Percentiles rank a stretch among this genome's conserved stretches.
Conservation (phyloP, 2,113 vertebrate genomes). For the Apodemus sylvaticus region DNA sequence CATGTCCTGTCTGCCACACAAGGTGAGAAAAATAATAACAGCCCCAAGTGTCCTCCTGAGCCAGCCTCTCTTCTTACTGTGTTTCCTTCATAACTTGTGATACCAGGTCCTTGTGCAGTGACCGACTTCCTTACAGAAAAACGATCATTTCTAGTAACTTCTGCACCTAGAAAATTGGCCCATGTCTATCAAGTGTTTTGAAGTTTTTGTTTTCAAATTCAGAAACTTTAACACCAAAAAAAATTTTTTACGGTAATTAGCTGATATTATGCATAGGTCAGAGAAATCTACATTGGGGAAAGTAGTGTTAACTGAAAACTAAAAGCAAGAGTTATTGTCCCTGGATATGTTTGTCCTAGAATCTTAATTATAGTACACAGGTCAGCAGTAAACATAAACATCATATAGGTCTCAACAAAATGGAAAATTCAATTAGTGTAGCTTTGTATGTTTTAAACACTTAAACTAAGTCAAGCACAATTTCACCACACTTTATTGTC, state of each 20-base stretch:
- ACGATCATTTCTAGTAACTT: not conserved
- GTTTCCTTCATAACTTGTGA: not conserved
- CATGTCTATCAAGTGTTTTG: not conserved
- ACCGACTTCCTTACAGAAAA: not conserved
- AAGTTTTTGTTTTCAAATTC: not conserved
- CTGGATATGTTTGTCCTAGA: not conserved
- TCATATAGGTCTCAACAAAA: conserved; percentile 27
- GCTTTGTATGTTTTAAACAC: conserved; percentile 13
- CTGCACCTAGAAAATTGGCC: not conserved
- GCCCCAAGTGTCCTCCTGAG: not conserved
- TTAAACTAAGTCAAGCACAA: not conserved
- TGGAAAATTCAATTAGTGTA: not conserved
- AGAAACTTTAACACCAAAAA: not conserved
- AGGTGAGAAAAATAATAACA: not conserved
- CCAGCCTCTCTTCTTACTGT: not conserved
- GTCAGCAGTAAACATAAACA: not conserved
- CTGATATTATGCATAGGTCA: not conserved
- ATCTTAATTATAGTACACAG: not conserved
- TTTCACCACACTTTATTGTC: not conserved
- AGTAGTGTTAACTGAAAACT: not conserved
- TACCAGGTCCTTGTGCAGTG: accelerated
- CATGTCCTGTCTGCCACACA: not conserved
- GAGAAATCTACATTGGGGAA: not conserved
- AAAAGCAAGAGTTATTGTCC: not conserved
- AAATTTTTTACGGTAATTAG: conserved; percentile 20